These are phyloP conservation scores for Diarsia brunnea DNA, from an alignment of 2,888 invertebrate genomes.

Conservation along the genomic window DNA sequence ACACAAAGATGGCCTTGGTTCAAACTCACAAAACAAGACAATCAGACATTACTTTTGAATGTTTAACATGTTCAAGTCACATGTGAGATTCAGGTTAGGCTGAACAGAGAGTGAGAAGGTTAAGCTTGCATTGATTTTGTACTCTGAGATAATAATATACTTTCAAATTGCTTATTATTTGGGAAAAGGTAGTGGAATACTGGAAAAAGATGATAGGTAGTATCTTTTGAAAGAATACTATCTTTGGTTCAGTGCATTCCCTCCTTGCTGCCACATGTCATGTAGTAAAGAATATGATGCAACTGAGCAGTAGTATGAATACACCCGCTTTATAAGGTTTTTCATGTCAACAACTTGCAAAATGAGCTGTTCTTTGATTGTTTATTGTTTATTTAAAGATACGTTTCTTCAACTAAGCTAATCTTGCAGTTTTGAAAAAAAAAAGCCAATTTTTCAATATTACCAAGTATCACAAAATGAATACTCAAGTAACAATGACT, in stretches of 20 bases:
- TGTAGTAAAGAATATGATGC: conserved; percentile 18
- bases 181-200: background rate
- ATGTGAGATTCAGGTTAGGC: background rate
- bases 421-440: background rate
- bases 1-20: conserved; percentile 48
- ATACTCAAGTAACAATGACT: conserved; percentile 40
- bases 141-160: background rate
- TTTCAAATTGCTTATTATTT: background rate
- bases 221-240: background rate
- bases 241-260: background rate
- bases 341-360: conserved; percentile 11
- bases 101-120: background rate
- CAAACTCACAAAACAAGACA: conserved; percentile 23
- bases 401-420: background rate
- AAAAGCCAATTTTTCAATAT: background rate
- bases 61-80: conserved; percentile 14
- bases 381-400: background rate
- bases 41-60: conserved; percentile 19
- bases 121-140: background rate
- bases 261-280: background rate
- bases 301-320: background rate
- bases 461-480: background rate
- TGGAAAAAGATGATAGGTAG: background rate
- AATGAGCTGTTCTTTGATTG: background rate
- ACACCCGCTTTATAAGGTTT: background rate